A percentile compares a stretch with the other conserved stretches of the same genome.
phyloP scores from a whole-genome alignment of 2,888 invertebrate species.

The Archips crataeganus region DNA sequence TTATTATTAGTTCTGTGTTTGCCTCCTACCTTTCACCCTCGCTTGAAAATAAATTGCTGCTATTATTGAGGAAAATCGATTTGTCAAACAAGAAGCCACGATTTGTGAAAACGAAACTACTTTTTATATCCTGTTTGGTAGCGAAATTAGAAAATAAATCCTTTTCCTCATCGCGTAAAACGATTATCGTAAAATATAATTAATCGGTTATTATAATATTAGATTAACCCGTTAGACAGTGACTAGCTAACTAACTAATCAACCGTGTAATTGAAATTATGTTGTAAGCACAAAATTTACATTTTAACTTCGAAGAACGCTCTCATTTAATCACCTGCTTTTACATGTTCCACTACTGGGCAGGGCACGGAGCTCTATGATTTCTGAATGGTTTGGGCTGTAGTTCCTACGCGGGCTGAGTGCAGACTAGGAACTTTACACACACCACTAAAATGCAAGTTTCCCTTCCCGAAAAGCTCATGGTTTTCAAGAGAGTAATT shows the following conservation, averaged over 20 bases:
- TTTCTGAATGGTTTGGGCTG: too few relatives aligned
- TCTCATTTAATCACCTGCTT: too few relatives aligned
- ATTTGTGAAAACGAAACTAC: conserved; percentile 2
- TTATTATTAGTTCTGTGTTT: conserved; percentile 14
- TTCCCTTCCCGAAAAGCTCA: too few relatives aligned
- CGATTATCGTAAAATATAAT: background rate
- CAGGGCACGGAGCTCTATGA: too few relatives aligned
- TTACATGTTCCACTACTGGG: too few relatives aligned
- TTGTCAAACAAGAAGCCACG: conserved; percentile 17
- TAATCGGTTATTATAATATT: background rate
- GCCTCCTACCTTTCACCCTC: conserved; percentile 46
- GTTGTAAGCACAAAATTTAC: conserved; percentile 29
- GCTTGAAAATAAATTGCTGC: conserved; percentile 46
- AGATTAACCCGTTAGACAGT: background rate
- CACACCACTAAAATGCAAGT: too few relatives aligned
- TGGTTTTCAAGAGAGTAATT: too few relatives aligned
- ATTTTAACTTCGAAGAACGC: background rate
- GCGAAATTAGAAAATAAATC: background rate
- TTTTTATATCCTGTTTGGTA: background rate
- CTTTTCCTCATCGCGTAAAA: background rate
- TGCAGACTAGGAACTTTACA: too few relatives aligned
- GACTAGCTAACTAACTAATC: background rate
- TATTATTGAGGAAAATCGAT: conserved; percentile 43
- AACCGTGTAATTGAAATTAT: background rate
- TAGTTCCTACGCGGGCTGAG: too few relatives aligned